These are phyloP conservation scores for Zaprionus gabonicus DNA, from an alignment of 1,140 invertebrate genomes.

Conservation along the genomic window DNA sequence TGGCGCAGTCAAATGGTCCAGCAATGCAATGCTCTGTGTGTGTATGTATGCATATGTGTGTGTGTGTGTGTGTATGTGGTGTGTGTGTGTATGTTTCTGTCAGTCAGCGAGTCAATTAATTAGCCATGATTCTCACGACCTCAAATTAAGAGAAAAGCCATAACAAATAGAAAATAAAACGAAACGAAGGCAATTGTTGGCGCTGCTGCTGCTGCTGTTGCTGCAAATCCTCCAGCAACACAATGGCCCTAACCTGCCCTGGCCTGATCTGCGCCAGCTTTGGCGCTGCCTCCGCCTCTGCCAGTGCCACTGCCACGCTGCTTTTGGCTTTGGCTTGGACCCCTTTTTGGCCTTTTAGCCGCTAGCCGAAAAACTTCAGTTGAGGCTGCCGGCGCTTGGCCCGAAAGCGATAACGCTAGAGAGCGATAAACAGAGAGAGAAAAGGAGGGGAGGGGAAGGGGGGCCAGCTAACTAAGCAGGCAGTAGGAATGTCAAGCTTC, in stretches of 20 bases:
- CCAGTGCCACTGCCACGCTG: background rate
- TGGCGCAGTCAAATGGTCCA: constrained; percentile 25
- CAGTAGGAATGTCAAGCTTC: constrained; percentile 57
- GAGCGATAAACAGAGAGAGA: background rate
- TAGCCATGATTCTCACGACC: constrained; percentile 84
- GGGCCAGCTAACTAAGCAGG: constrained; percentile 1
- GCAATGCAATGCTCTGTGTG: constrained; percentile 2
- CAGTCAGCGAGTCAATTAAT: constrained; percentile 77
- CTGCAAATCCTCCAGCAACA: constrained; percentile 33
- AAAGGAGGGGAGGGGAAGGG: background rate
- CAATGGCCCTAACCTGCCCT: constrained; percentile 55
- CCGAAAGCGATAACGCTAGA: constrained; percentile 40
- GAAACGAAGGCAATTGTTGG: constrained; percentile 54
- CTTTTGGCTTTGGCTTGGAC: constrained; percentile 37
- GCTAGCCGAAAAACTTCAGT: constrained; percentile 27
- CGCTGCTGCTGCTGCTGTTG: constrained; percentile 25
- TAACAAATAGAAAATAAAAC: constrained; percentile 79
- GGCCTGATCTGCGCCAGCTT: constrained; percentile 49
- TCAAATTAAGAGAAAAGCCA: constrained; percentile 83
- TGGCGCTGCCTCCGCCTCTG: constrained; percentile 15
- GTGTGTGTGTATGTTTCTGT: constrained; percentile 41
- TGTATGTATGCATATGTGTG: constrained; percentile 28
- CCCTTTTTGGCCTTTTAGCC: constrained; percentile 44
- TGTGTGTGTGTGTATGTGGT: constrained; percentile 32
- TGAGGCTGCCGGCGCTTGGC: constrained; percentile 39